Percentiles rank a stretch among this genome's conserved stretches.
Conservation (phyloP, 2,888 invertebrate species). For the Eupsilia transversa region DNA sequence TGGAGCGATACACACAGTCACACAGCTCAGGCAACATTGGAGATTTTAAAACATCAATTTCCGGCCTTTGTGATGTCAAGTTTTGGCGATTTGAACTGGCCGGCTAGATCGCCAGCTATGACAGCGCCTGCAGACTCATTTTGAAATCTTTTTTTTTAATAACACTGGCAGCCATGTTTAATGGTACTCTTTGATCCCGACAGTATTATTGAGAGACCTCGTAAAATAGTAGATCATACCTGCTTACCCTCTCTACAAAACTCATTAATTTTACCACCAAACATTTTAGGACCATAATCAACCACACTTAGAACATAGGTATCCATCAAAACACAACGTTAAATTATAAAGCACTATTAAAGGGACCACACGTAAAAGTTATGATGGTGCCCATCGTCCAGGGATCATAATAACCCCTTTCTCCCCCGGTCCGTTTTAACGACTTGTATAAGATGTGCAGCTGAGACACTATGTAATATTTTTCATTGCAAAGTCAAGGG, state of each 20-base stretch:
- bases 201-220: neutral
- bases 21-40: too few relatives aligned
- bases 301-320: slow-evolving; percentile 30
- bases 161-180: neutral
- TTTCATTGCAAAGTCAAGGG: slow-evolving; percentile 53
- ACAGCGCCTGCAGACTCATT: too few relatives aligned
- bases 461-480: slow-evolving; percentile 57
- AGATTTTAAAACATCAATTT: too few relatives aligned
- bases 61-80: too few relatives aligned
- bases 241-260: neutral
- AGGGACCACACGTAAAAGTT: slow-evolving; percentile 59
- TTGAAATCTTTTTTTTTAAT: too few relatives aligned
- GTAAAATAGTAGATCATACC: slow-evolving; percentile 9
- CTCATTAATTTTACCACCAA: slow-evolving; percentile 35
- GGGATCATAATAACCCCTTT: slow-evolving; percentile 56
- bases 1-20: too few relatives aligned
- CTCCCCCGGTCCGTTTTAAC: slow-evolving; percentile 57
- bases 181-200: neutral
- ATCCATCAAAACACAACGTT: slow-evolving; percentile 45
- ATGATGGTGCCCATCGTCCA: slow-evolving; percentile 49
- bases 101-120: too few relatives aligned
- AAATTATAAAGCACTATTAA: slow-evolving; percentile 57
- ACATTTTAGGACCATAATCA: slow-evolving; percentile 38
- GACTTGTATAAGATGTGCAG: slow-evolving; percentile 57
- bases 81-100: too few relatives aligned